These are phyloP conservation scores for Montipora foliosa DNA, from an alignment of 64 coral and sea anemone species.

Conservation along the genomic window DNA sequence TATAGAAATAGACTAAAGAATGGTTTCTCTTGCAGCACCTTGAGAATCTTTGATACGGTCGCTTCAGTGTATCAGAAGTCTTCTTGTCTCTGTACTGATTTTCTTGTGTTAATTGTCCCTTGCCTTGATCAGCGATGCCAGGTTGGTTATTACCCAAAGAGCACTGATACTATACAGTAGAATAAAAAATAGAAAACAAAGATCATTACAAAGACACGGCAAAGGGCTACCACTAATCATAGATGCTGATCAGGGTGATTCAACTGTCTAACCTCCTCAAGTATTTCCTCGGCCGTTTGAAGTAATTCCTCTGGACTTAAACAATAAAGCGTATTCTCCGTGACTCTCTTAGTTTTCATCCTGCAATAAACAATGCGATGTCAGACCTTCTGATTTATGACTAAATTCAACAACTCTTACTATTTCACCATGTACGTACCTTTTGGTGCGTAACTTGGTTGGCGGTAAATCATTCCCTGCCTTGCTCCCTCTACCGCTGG, in stretches of 20 bases:
- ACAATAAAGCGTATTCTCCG: conserved; percentile 26
- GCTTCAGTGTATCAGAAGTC: neutral
- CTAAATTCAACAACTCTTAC: neutral
- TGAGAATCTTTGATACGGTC: neutral
- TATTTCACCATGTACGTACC: neutral
- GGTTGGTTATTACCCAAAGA: neutral
- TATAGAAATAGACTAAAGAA: too few species aligned
- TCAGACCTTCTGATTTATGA: neutral
- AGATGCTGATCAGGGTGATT: neutral
- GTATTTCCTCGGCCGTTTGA: conserved; percentile 46
- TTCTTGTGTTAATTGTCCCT: neutral
- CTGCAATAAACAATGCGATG: neutral
- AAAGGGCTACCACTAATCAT: neutral
- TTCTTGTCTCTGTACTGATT: neutral
- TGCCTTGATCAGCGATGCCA: neutral
- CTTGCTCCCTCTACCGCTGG: neutral
- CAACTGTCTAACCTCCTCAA: conserved; percentile 1
- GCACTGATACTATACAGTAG: neutral
- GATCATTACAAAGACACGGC: neutral
- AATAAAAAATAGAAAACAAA: neutral
- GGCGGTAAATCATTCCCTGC: neutral
- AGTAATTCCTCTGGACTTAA: conserved; percentile 40
- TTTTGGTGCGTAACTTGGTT: neutral
- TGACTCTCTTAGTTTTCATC: neutral
- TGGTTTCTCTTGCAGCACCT: too few species aligned